Conservation (phyloP, 30 jellyfish, hydroid and myxozoan species). For the Chrysaora quinquecirrha region DNA sequence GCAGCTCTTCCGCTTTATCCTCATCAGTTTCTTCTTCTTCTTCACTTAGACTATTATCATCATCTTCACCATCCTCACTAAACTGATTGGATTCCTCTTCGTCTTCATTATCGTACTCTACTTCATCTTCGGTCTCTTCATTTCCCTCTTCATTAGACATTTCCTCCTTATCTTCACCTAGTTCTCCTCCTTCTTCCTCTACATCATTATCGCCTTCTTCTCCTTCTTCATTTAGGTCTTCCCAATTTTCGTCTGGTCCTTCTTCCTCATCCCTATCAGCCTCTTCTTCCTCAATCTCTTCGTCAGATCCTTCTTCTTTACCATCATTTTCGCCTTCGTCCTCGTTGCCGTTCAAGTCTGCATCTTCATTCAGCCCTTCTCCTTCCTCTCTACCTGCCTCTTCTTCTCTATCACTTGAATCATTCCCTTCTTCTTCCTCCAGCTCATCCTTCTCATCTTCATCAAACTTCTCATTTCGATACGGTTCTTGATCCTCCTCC, state of each 20-base stretch:
- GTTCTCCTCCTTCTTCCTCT: constrained; percentile 5
- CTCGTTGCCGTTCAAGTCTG: constrained; percentile 1
- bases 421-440: background rate
- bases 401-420: background rate
- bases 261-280: constrained; percentile 10
- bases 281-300: background rate
- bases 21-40: background rate
- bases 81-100: background rate
- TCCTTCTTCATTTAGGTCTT: background rate
- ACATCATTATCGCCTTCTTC: background rate
- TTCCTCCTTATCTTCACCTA: background rate
- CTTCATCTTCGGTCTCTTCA: constrained; percentile 11
- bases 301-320: background rate
- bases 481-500: background rate
- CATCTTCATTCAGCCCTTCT: background rate
- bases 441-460: background rate
- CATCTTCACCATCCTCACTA: background rate
- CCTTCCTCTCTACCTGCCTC: constrained; percentile 5
- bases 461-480: background rate
- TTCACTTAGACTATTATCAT: background rate
- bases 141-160: background rate
- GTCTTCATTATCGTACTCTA: background rate
- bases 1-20: background rate
- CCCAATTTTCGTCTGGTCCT: background rate
- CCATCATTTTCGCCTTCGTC: background rate